Evolutionary conservation across 2,888 invertebrate species (phyloP).

Genomic region (Noctua janthina): DNA sequence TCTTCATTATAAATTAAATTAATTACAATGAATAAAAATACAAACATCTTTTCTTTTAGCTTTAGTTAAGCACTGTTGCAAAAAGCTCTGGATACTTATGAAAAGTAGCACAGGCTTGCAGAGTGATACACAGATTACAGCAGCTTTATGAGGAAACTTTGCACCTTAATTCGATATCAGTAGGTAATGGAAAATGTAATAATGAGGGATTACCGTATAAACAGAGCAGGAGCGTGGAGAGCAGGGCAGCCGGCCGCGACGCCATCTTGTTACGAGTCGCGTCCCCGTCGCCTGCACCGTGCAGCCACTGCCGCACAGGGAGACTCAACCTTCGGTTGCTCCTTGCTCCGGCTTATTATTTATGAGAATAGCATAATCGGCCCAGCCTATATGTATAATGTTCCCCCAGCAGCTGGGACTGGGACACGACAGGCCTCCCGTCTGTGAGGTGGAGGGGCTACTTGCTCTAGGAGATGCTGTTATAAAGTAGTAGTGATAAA

Average conservation of each 20-base stretch:
- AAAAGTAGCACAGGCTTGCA: too few species aligned
- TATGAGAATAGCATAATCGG: not conserved
- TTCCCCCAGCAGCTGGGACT: not conserved
- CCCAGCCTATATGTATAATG: not conserved
- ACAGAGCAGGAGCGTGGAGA: conserved; percentile 64
- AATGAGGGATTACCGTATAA: conserved; percentile 66
- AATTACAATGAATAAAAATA: too few species aligned
- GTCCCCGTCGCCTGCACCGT: conserved; percentile 14
- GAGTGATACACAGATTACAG: not conserved
- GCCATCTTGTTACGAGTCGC: conserved; percentile 73
- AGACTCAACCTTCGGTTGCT: conserved; percentile 51
- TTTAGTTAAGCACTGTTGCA: not conserved
- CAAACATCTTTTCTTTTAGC: too few species aligned
- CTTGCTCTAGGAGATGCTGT: not conserved
- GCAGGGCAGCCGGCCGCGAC: conserved; percentile 63
- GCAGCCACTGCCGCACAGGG: conserved; percentile 44
- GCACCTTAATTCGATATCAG: not conserved
- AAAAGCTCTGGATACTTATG: not conserved
- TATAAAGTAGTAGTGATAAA: not conserved
- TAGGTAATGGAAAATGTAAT: not conserved
- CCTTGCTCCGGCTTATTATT: not conserved
- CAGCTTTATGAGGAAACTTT: not conserved
- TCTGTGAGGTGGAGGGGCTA: not conserved
- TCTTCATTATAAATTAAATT: too few species aligned
- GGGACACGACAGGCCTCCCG: not conserved